Evolutionary conservation across 2,888 invertebrate species (phyloP).

Genomic region (Corbicula japonica): DNA sequence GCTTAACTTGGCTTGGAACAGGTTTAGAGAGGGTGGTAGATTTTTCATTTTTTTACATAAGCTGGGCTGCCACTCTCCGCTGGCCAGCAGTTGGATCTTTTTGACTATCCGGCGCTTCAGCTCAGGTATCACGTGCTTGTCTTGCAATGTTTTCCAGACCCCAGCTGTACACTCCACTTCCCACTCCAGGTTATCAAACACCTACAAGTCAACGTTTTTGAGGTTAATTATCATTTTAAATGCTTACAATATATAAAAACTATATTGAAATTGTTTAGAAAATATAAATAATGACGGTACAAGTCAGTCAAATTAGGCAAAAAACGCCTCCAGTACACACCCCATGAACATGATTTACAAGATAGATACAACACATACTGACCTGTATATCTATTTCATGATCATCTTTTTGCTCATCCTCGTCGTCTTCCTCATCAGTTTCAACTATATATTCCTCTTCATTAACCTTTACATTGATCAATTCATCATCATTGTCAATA

Average conservation of each 20-base stretch:
- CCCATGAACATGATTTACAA: too few species aligned
- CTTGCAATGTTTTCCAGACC: slow-evolving; percentile 76
- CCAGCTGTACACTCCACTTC: slow-evolving; percentile 82
- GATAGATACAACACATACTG: too few species aligned
- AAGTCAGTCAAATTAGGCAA: too few species aligned
- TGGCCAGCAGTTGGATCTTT: slow-evolving; percentile 76
- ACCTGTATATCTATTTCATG: slow-evolving; percentile 50
- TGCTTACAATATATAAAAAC: too few species aligned
- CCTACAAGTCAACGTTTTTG: slow-evolving; percentile 23
- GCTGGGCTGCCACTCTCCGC: slow-evolving; percentile 78
- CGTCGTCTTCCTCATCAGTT: slow-evolving; percentile 47
- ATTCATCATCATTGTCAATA: slow-evolving; percentile 49
- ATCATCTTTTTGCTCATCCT: slow-evolving; percentile 25
- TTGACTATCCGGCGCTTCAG: slow-evolving; percentile 74
- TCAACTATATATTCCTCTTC: slow-evolving; percentile 48
- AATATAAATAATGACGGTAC: too few species aligned
- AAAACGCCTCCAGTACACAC: too few species aligned
- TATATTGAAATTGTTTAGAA: too few species aligned
- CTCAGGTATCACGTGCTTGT: slow-evolving; percentile 70
- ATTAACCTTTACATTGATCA: slow-evolving; percentile 9
- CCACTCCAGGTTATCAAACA: slow-evolving; percentile 81
- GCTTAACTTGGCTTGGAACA: slow-evolving; percentile 76
- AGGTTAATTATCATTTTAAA: slow-evolving; percentile 9
- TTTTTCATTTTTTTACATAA: slow-evolving; percentile 71
- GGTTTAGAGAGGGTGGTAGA: slow-evolving; percentile 68